Evolutionary conservation across 2,888 invertebrate genomes (phyloP).

Genomic region (Iselma pallidipennis): DNA sequence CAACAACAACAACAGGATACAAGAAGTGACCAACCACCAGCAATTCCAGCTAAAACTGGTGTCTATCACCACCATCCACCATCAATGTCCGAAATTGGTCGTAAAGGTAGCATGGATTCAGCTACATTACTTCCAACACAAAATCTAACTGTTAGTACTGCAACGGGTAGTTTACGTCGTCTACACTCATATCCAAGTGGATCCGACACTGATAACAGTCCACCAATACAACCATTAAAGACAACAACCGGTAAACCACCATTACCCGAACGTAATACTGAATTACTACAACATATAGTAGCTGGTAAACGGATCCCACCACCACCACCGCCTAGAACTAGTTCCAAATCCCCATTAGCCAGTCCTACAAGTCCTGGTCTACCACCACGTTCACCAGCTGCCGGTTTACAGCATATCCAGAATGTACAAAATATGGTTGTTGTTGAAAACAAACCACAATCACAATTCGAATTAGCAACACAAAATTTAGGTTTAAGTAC

Average conservation of each 20-base stretch:
- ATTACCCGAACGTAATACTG: constrained; percentile 80
- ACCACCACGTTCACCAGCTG: constrained; percentile 62
- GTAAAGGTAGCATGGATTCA: constrained; percentile 62
- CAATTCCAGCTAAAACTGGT: constrained; percentile 50
- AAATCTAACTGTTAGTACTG: constrained; percentile 53
- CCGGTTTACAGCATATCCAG: constrained; percentile 53
- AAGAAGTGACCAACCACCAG: constrained; percentile 47
- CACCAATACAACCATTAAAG: constrained; percentile 68
- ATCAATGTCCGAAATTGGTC: constrained; percentile 59
- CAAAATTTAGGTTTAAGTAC: constrained; percentile 56
- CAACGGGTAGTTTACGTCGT: constrained; percentile 67
- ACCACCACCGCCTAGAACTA: constrained; percentile 90
- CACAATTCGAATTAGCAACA: constrained; percentile 54
- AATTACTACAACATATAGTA: constrained; percentile 69
- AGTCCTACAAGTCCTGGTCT: constrained; percentile 78
- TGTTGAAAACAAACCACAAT: constrained; percentile 49
- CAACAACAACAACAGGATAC: constrained; percentile 18
- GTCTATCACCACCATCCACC: constrained; percentile 50
- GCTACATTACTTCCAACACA: constrained; percentile 53
- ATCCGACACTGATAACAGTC: constrained; percentile 79
- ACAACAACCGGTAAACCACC: constrained; percentile 70
- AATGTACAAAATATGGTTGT: constrained; percentile 54
- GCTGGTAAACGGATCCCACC: constrained; percentile 79
- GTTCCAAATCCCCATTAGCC: constrained; percentile 83
- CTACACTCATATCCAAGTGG: constrained; percentile 86